These are phyloP conservation scores for Nesoenas mayeri DNA, from an alignment of 2,113 vertebrate species.

Conservation along the genomic window DNA sequence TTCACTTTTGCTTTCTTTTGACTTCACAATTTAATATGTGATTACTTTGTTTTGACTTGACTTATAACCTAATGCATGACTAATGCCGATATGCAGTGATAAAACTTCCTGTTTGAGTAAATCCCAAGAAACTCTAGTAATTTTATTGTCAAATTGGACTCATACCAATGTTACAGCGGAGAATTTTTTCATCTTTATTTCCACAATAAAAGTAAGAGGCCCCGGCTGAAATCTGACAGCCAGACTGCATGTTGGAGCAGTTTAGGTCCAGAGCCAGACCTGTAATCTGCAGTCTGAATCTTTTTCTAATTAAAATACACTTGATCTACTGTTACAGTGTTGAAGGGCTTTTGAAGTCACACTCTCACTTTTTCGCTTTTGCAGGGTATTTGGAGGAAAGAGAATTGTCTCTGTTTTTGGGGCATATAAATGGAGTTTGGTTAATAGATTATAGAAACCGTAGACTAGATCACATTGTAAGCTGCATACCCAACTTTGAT, in stretches of 20 bases:
- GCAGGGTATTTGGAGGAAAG: neutral
- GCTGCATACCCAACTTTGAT: neutral
- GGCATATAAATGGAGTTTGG: neutral
- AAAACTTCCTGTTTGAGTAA: constrained; percentile 56
- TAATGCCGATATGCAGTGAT: constrained; percentile 8
- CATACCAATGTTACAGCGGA: neutral
- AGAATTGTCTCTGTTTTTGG: neutral
- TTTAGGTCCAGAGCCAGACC: neutral
- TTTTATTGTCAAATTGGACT: constrained; percentile 53
- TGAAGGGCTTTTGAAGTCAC: constrained; percentile 42
- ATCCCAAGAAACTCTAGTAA: constrained; percentile 24
- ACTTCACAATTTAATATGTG: neutral
- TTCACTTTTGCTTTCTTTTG: constrained; percentile 45
- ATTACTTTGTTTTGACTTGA: constrained; percentile 51
- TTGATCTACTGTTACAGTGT: constrained; percentile 27
- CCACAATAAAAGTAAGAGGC: constrained; percentile 49
- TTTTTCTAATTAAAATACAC: constrained; percentile 61
- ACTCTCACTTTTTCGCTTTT: neutral
- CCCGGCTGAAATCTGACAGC: constrained; percentile 41
- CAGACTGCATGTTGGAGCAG: constrained; percentile 1
- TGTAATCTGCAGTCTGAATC: neutral
- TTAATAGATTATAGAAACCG: neutral
- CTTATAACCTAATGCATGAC: constrained; percentile 11
- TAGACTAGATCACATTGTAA: neutral
- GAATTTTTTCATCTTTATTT: constrained; percentile 47